phyloP scores from a whole-genome alignment of 2,888 invertebrate genomes.

The Frankliniella fusca region DNA sequence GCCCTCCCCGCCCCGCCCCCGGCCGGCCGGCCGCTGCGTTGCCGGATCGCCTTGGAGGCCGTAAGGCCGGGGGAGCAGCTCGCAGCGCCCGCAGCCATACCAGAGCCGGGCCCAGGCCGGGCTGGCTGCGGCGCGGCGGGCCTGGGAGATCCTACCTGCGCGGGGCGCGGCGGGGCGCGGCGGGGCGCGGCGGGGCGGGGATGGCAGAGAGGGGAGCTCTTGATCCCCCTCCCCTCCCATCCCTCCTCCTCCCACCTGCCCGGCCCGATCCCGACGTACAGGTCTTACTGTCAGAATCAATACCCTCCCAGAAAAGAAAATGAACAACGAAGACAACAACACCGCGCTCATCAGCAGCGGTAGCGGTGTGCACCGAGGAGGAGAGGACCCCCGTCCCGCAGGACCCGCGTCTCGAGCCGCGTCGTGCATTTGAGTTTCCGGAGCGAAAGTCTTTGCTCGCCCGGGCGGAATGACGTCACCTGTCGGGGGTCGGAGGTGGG shows the following conservation, averaged over 20 bases:
- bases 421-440: neutral
- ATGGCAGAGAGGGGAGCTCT: neutral
- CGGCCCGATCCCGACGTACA: neutral
- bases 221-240: neutral
- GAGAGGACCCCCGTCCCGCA: neutral
- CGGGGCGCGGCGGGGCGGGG: neutral
- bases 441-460: neutral
- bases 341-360: too few species aligned
- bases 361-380: neutral
- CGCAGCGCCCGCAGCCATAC: neutral
- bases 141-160: neutral
- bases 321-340: too few species aligned
- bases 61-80: neutral
- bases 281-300: constrained; percentile 24
- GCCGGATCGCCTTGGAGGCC: neutral
- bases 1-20: too few species aligned
- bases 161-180: neutral
- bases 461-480: neutral
- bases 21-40: neutral
- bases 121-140: neutral
- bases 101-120: neutral
- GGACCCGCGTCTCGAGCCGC: neutral
- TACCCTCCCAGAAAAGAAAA: neutral
- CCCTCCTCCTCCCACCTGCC: neutral
- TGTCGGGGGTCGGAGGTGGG: neutral